A percentile compares a stretch with the other conserved stretches of the same genome.
Evolutionary conservation across 2,797 vertebrate species (phyloP).

Genomic region (Fringilla coelebs): DNA sequence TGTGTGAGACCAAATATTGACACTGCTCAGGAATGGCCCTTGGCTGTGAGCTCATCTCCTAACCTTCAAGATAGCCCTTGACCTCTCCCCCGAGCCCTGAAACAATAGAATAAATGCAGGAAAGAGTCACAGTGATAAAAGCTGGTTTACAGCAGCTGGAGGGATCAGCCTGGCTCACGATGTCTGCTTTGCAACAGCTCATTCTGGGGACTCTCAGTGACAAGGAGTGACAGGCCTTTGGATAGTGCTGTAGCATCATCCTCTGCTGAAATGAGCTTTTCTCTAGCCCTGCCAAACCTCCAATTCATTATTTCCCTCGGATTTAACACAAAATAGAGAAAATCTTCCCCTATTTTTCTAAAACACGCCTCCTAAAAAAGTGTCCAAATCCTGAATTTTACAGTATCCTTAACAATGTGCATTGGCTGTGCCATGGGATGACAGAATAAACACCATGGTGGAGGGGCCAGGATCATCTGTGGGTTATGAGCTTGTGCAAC

Average conservation of each 20-base stretch:
- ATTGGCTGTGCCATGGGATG: neutral
- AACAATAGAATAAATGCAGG: neutral
- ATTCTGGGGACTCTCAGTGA: neutral
- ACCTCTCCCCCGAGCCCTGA: neutral
- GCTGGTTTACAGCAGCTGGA: neutral
- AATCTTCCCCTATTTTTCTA: neutral
- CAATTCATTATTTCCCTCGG: neutral
- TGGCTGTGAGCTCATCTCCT: conserved; percentile 14
- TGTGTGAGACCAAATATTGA: conserved; percentile 52
- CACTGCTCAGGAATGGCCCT: neutral
- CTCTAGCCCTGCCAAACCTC: neutral
- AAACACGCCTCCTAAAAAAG: neutral
- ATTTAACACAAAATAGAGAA: neutral
- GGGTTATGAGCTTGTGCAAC: neutral
- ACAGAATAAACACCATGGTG: neutral
- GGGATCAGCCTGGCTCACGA: neutral
- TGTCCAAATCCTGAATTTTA: neutral
- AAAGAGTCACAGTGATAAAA: neutral
- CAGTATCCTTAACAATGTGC: neutral
- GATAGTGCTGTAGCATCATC: neutral
- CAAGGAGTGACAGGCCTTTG: neutral
- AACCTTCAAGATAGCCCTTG: conserved; percentile 26
- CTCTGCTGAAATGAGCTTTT: neutral
- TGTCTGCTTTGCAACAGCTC: neutral
- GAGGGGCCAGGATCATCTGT: neutral